A percentile compares a stretch with the other conserved stretches of the same genome.
These are phyloP conservation scores for Arctia plantaginis DNA, from an alignment of 2,888 invertebrate species.

Conservation along the genomic window DNA sequence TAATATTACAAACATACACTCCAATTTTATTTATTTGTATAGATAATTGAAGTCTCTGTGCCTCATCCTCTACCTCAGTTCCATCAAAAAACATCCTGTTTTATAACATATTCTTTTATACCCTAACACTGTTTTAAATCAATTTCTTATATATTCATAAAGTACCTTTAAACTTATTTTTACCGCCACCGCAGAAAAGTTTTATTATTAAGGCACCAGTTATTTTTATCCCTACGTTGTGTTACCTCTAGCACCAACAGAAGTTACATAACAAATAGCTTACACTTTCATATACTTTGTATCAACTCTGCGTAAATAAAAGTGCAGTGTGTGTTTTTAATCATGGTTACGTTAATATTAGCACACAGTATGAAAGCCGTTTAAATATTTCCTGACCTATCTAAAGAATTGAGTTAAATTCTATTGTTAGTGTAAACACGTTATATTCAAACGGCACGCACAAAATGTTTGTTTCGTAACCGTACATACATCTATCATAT, in stretches of 20 bases:
- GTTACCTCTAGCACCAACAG: slow-evolving; percentile 5
- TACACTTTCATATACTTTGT: neutral
- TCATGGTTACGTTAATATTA: neutral
- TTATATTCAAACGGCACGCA: neutral
- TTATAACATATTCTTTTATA: neutral
- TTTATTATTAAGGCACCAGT: slow-evolving; percentile 12
- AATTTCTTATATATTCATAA: slow-evolving; percentile 14
- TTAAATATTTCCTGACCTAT: neutral
- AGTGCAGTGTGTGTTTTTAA: neutral
- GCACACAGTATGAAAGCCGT: neutral
- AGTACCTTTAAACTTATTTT: slow-evolving; percentile 15
- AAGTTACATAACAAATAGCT: slow-evolving; percentile 11
- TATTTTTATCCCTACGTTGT: slow-evolving; percentile 9
- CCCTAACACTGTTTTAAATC: neutral
- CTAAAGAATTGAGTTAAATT: too few relatives aligned
- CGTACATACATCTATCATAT: too few relatives aligned
- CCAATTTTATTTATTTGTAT: too few relatives aligned
- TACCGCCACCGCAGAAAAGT: slow-evolving; percentile 16
- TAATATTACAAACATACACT: too few relatives aligned
- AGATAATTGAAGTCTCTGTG: neutral
- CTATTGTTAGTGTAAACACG: too few relatives aligned
- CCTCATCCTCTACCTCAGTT: neutral
- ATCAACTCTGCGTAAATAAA: neutral
- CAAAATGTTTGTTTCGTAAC: too few relatives aligned
- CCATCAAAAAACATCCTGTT: neutral